Percentiles rank a stretch among this genome's conserved stretches.
Conservation (phyloP, 2,113 vertebrate genomes). For the Numenius arquata region DNA sequence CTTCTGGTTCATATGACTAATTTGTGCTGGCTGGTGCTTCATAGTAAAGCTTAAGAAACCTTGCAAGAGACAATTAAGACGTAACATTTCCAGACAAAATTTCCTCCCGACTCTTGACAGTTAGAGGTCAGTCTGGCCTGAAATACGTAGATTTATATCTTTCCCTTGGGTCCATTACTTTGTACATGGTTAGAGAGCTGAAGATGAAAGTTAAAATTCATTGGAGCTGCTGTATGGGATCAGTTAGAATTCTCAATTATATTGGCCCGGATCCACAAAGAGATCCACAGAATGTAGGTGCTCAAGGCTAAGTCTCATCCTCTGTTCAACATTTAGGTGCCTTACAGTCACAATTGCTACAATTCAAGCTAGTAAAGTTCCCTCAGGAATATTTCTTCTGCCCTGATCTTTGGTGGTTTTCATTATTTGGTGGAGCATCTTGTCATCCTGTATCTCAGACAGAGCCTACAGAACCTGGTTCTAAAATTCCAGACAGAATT, state of each 20-base stretch:
- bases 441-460: neutral
- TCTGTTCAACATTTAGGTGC: neutral
- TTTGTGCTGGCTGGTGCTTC: neutral
- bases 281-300: neutral
- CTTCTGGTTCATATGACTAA: neutral
- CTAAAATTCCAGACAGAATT: neutral
- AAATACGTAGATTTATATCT: neutral
- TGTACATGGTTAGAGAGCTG: neutral
- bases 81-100: neutral
- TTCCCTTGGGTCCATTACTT: neutral
- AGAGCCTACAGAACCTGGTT: neutral
- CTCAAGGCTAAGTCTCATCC: neutral
- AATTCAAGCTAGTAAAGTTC: neutral
- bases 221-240: neutral
- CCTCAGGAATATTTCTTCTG: neutral
- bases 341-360: neutral
- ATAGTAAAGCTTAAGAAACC: neutral
- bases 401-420: neutral
- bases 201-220: slow-evolving; percentile 21
- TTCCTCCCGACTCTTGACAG: neutral
- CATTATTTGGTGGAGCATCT: neutral
- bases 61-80: slow-evolving; percentile 10
- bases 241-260: slow-evolving; percentile 29
- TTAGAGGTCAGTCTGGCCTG: slow-evolving; percentile 1
- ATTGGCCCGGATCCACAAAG: neutral